phyloP scores from a whole-genome alignment of 2,888 invertebrate species.

The Meandrusa payeni region DNA sequence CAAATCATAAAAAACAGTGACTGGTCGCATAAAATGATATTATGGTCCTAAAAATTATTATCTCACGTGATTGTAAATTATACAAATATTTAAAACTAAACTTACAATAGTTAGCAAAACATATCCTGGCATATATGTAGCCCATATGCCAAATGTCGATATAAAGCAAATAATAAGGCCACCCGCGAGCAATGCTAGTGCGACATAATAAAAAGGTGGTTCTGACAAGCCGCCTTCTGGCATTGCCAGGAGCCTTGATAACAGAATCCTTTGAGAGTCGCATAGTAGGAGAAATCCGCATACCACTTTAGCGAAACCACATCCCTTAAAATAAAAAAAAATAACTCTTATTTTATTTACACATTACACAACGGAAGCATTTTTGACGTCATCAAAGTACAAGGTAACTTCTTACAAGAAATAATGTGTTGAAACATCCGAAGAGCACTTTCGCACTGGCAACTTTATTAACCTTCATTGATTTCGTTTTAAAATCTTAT shows the following conservation, averaged over 20 bases:
- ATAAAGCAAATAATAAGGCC: constrained; percentile 85
- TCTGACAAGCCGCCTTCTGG: constrained; percentile 83
- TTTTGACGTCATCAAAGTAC: no score
- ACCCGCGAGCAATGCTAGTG: constrained; percentile 84
- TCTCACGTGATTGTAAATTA: no score
- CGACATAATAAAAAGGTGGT: constrained; percentile 88
- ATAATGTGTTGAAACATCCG: constrained; percentile 84
- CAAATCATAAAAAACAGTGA: no score
- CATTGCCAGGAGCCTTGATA: constrained; percentile 86
- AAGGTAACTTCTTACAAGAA: constrained; percentile 75
- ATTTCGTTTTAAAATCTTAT: constrained; percentile 15
- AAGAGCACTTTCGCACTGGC: constrained; percentile 83
- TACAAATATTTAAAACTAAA: constrained; percentile 25
- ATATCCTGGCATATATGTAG: constrained; percentile 87
- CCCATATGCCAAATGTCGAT: constrained; percentile 90
- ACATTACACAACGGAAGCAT: no score
- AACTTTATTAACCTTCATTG: constrained; percentile 62
- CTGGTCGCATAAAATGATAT: no score
- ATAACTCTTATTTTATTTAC: no score
- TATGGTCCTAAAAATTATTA: no score
- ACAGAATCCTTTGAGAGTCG: constrained; percentile 85
- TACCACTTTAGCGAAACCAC: constrained; percentile 86
- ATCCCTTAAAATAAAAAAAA: constrained; percentile 72
- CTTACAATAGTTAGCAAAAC: constrained; percentile 86
- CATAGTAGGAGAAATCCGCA: constrained; percentile 87